Evolutionary conservation across 2,888 invertebrate species (phyloP).

Genomic region (Morpho achilles): DNA sequence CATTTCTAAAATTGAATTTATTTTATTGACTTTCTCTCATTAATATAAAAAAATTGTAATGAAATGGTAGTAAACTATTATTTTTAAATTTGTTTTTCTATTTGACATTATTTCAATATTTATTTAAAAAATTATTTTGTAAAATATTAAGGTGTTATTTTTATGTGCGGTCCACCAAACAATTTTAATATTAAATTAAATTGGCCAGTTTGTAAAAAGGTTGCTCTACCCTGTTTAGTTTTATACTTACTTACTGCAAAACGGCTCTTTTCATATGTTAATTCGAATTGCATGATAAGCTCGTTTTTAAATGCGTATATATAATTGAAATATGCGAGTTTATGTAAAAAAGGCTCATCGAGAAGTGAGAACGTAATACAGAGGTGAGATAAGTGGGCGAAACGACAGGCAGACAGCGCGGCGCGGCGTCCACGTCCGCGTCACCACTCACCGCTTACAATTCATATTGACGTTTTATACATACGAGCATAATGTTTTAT

Average conservation of each 20-base stretch:
- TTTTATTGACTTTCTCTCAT: too few relatives aligned
- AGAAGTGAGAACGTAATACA: conserved; percentile 17
- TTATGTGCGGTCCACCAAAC: too few relatives aligned
- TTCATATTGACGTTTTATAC: conserved; percentile 31
- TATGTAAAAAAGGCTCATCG: conserved; percentile 18
- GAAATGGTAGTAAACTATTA: too few relatives aligned
- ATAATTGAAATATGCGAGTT: conserved; percentile 7
- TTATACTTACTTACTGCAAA: too few relatives aligned
- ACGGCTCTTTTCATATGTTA: background rate
- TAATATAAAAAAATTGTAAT: too few relatives aligned
- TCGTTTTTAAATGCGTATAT: conserved; percentile 1
- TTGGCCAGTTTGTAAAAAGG: too few relatives aligned
- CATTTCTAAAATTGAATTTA: too few relatives aligned
- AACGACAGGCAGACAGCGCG: conserved; percentile 50
- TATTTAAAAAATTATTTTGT: too few relatives aligned
- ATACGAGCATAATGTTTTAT: background rate
- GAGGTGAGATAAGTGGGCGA: conserved; percentile 36
- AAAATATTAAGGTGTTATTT: too few relatives aligned
- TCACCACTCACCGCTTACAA: conserved; percentile 31
- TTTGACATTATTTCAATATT: too few relatives aligned
- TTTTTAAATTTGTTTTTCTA: too few relatives aligned
- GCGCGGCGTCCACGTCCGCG: conserved; percentile 32
- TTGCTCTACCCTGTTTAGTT: background rate
- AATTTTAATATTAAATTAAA: too few relatives aligned
- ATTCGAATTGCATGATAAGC: conserved; percentile 6